phyloP scores from a whole-genome alignment of 2,888 invertebrate genomes.

The Agriotes lineatus region DNA sequence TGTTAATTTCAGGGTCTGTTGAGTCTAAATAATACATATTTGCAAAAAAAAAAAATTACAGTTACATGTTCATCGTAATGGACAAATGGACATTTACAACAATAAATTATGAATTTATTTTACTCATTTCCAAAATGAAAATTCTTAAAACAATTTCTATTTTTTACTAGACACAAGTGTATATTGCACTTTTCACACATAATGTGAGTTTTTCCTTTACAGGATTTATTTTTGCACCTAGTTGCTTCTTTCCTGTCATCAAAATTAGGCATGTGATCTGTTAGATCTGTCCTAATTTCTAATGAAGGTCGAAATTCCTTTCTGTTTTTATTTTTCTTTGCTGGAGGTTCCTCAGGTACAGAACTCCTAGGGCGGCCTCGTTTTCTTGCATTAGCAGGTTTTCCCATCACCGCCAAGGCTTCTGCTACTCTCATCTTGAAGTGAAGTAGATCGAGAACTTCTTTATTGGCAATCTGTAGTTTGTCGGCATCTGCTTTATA shows the following conservation, averaged over 20 bases:
- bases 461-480: background rate
- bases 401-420: background rate
- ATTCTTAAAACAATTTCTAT: constrained; percentile 39
- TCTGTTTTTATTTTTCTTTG: background rate
- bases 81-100: too few species aligned
- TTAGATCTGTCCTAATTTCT: constrained; percentile 39
- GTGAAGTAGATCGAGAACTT: constrained; percentile 4
- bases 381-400: background rate
- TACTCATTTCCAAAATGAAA: background rate
- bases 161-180: constrained; percentile 39
- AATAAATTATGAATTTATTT: too few species aligned
- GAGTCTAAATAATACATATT: too few species aligned
- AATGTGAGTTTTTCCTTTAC: constrained; percentile 40
- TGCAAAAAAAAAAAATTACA: too few species aligned
- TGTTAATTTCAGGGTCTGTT: too few species aligned
- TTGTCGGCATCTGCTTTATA: constrained; percentile 36
- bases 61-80: too few species aligned
- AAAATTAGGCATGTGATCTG: constrained; percentile 44
- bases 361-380: constrained; percentile 3
- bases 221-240: constrained; percentile 37
- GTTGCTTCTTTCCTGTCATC: constrained; percentile 41
- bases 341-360: background rate
- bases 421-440: constrained; percentile 2
- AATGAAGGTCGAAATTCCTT: constrained; percentile 24
- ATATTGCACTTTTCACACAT: constrained; percentile 44